Conservation (phyloP, 2,797 vertebrate genomes). For the Aselliscus stoliczkanus region DNA sequence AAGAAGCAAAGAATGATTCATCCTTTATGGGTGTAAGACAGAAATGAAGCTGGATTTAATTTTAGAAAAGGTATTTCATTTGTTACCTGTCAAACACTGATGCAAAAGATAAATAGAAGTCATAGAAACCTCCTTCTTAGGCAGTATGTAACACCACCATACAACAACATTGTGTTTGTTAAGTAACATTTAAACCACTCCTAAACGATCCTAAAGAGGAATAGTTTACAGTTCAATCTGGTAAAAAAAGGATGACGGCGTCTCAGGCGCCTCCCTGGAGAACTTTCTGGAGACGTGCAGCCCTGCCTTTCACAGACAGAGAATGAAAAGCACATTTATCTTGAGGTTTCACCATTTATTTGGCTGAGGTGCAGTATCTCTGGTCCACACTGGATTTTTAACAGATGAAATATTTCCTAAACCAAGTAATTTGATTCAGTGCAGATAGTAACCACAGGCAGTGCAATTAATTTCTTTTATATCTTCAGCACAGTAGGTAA, state of each 20-base stretch:
- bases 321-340: conserved; percentile 69
- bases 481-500: conserved; percentile 59
- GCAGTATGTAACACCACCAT: conserved; percentile 51
- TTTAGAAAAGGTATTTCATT: conserved; percentile 77
- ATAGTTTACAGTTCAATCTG: conserved; percentile 69
- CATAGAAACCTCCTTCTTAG: conserved; percentile 71
- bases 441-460: conserved; percentile 71
- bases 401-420: conserved; percentile 75
- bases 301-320: conserved; percentile 39
- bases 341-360: conserved; percentile 53
- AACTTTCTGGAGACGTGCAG: conserved; percentile 24
- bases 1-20: conserved; percentile 64
- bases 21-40: conserved; percentile 61
- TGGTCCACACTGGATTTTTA: conserved; percentile 64
- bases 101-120: conserved; percentile 74
- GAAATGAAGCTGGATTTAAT: conserved; percentile 73
- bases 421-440: conserved; percentile 77
- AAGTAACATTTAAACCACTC: conserved; percentile 72
- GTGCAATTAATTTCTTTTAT: conserved; percentile 76
- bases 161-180: conserved; percentile 54
- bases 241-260: conserved; percentile 42
- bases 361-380: conserved; percentile 33
- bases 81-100: conserved; percentile 71
- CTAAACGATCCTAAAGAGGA: conserved; percentile 69
- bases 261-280: conserved; percentile 50